Evolutionary conservation across 2,113 vertebrate species (phyloP), one percentile per base, ranked within the genome.

Genomic region (Periophthalmus modestus): DNA sequence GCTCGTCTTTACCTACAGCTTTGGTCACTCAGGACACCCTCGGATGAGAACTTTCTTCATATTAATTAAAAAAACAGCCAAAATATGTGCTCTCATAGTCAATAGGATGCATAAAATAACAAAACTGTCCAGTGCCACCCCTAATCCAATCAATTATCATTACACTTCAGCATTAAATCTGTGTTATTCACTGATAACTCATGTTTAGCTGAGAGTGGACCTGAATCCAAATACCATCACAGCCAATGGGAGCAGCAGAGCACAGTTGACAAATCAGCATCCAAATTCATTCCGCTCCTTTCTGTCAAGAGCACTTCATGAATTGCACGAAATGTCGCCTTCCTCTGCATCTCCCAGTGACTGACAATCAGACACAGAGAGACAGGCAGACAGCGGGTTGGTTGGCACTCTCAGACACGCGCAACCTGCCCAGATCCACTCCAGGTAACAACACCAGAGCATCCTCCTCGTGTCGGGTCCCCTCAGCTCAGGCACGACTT

Each of bases 311-410:
- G 86, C 87, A 81, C 73, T 75, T 82, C 87, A 70, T 75, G 87
- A 78, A 82, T 78, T 81, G 71, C 81, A 87, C 73, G 86, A 91
- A 90, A 92, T 90, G 88, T 89, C 87, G 87, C 85, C 88, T 77
- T 76, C 74, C 83, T 84, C 78, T 89, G 83, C 77, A 61, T 84
- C 75, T 81, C 81, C 74, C 63, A 82, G 66, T 81, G 58, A 65
- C 73, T 58, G 73, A 52, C 79, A 78, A 54, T 69, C 65, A 12
- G 68, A 72, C 68, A 70, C 73, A 78, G 28, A 66, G 48, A 74
- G 66, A 33, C 69, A 79, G 55, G 6, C 65, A 71, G 47, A 65
- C 23, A 72, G 54, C 21, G 9, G 24, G 70, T 15, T 16, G 58
- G 24, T 62, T 62, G 59, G 59, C 59, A 62, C 59, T 62, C 7